phyloP scores from a whole-genome alignment of 2,888 invertebrate species.

The Onchidella celtica region DNA sequence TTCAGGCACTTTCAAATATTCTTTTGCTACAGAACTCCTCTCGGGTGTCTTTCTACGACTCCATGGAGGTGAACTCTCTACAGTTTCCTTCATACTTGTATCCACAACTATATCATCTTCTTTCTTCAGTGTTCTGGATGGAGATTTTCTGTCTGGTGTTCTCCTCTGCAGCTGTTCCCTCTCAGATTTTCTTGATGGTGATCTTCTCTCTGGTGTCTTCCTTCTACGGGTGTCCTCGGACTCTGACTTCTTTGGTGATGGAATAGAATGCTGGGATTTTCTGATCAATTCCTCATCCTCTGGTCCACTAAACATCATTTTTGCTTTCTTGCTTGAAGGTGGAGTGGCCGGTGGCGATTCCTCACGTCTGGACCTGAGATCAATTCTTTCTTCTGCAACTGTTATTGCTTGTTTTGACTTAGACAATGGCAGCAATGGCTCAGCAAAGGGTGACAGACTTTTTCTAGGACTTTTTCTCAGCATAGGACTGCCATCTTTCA shows the following conservation, averaged over 20 bases:
- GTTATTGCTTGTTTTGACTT: background rate
- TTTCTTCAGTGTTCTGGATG: background rate
- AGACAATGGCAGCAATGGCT: no score
- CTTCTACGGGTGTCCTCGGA: constrained; percentile 5
- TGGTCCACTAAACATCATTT: constrained; percentile 14
- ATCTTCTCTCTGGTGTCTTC: constrained; percentile 22
- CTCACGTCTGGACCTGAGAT: background rate
- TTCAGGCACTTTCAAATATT: background rate
- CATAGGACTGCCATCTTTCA: background rate
- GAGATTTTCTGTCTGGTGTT: constrained; percentile 17
- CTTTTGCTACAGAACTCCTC: constrained; percentile 28
- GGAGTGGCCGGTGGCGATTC: constrained; percentile 40
- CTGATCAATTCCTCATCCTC: background rate
- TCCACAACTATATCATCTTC: constrained; percentile 1
- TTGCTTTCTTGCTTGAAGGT: constrained; percentile 40
- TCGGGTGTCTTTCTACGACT: constrained; percentile 17
- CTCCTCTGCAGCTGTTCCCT: constrained; percentile 2
- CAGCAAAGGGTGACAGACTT: constrained; percentile 20
- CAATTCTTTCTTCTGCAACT: background rate
- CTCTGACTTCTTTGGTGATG: constrained; percentile 2
- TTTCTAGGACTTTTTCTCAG: background rate
- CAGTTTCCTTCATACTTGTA: background rate
- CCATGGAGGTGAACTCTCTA: background rate
- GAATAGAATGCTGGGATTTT: background rate
- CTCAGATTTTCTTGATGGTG: background rate